A percentile compares a stretch with the other conserved stretches of the same genome.
phyloP scores from a whole-genome alignment of 1,140 invertebrate genomes.

The Arion vulgaris region DNA sequence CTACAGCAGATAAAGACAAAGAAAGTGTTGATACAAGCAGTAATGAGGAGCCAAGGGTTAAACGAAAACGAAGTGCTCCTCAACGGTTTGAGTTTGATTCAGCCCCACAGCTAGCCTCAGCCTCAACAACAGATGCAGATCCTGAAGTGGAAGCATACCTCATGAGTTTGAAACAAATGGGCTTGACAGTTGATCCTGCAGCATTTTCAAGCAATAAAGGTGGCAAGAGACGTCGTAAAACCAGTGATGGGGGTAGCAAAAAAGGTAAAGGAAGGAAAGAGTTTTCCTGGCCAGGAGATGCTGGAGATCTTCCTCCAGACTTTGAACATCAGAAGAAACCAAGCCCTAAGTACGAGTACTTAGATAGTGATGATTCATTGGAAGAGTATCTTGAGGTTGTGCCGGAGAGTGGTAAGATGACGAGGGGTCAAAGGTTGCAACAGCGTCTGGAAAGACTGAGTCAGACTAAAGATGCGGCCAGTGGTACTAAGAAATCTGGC shows the following conservation, averaged over 20 bases:
- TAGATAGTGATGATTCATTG: slow-evolving; percentile 4
- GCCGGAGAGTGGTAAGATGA: slow-evolving; percentile 18
- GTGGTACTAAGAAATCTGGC: neutral
- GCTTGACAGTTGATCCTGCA: slow-evolving; percentile 20
- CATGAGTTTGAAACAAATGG: slow-evolving; percentile 17
- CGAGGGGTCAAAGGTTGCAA: slow-evolving; percentile 14
- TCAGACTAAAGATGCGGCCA: neutral
- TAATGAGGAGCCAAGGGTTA: neutral
- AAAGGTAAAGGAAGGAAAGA: neutral
- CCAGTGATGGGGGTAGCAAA: too few species aligned
- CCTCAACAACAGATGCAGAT: neutral
- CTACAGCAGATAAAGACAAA: neutral
- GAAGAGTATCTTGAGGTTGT: slow-evolving; percentile 1
- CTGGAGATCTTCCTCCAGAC: neutral
- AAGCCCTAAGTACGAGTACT: slow-evolving; percentile 25
- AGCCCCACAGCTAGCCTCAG: too few species aligned
- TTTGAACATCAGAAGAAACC: neutral
- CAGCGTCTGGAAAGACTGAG: slow-evolving; percentile 16
- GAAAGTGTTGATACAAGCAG: neutral
- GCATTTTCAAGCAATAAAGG: neutral
- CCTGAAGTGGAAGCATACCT: slow-evolving; percentile 26
- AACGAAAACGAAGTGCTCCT: neutral
- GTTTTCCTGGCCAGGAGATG: neutral
- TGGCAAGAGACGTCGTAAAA: neutral
- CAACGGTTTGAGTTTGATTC: neutral